These are phyloP conservation scores for Paralichthys olivaceus DNA, from an alignment of 2,113 vertebrate genomes.

Conservation along the genomic window DNA sequence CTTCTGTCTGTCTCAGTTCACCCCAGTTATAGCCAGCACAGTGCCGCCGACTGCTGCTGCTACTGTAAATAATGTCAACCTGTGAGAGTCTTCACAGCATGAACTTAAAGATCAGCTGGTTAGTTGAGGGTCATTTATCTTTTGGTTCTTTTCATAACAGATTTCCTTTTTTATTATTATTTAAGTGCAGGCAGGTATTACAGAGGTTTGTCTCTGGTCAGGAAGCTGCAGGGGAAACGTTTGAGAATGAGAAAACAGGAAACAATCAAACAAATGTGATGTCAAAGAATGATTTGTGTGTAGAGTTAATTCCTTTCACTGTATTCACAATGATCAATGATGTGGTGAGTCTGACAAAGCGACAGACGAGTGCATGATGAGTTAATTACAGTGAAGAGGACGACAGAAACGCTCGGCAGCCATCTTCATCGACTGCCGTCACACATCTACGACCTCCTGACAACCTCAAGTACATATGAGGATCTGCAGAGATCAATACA, in stretches of 20 bases:
- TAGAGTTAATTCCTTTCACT: neutral
- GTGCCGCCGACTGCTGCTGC: too few relatives aligned
- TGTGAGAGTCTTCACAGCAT: too few relatives aligned
- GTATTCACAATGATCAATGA: too few relatives aligned
- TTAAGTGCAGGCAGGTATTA: neutral
- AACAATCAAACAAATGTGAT: too few relatives aligned
- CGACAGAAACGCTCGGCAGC: neutral
- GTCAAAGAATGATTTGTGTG: neutral
- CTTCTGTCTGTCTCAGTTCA: too few relatives aligned
- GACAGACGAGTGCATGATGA: neutral
- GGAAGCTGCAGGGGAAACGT: too few relatives aligned
- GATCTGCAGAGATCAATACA: neutral
- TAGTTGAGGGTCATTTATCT: too few relatives aligned
- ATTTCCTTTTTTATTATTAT: neutral
- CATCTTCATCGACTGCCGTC: neutral
- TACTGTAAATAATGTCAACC: too few relatives aligned
- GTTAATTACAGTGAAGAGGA: constrained; percentile 6
- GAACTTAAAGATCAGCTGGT: too few relatives aligned
- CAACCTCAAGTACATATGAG: neutral
- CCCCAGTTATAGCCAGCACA: too few relatives aligned
- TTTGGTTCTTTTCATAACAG: neutral
- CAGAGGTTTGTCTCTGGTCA: too few relatives aligned
- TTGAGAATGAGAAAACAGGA: too few relatives aligned
- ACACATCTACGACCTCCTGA: neutral
- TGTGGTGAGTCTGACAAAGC: neutral